Evolutionary conservation across 2,888 invertebrate genomes (phyloP).

Genomic region (Cyaniris semiargus): DNA sequence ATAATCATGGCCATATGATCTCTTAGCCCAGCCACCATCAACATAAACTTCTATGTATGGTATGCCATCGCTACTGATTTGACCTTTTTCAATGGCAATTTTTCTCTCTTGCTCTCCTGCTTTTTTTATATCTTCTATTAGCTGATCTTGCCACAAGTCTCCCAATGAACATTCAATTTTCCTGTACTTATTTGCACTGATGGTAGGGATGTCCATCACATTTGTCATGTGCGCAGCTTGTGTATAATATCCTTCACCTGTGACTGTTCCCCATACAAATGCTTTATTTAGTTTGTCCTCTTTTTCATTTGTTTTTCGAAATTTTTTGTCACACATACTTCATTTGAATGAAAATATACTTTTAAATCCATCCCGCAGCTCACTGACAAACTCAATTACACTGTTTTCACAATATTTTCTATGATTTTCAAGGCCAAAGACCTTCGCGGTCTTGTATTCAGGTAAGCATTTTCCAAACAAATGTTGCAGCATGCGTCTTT

Average conservation of each 20-base stretch:
- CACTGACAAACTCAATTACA: no score
- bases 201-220: constrained; percentile 10
- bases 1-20: constrained; percentile 17
- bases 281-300: constrained; percentile 6
- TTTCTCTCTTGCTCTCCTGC: not conserved
- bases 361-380: no score
- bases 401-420: no score
- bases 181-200: not conserved
- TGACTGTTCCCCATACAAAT: constrained; percentile 11
- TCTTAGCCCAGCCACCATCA: constrained; percentile 12
- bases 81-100: constrained; percentile 3
- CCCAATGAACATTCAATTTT: not conserved
- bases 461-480: no score
- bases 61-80: not conserved
- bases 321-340: not conserved
- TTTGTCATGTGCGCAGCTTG: constrained; percentile 4
- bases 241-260: not conserved
- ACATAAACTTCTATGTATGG: constrained; percentile 17
- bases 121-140: not conserved
- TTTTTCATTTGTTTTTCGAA: constrained; percentile 6
- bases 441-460: no score
- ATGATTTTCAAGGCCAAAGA: no score
- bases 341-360: constrained; percentile 12
- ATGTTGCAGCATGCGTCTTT: no score
- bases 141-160: not conserved